Evolutionary conservation across 2,113 vertebrate genomes (phyloP), one percentile per base, ranked within the genome.

Genomic region (Phalacrocorax carbo): DNA sequence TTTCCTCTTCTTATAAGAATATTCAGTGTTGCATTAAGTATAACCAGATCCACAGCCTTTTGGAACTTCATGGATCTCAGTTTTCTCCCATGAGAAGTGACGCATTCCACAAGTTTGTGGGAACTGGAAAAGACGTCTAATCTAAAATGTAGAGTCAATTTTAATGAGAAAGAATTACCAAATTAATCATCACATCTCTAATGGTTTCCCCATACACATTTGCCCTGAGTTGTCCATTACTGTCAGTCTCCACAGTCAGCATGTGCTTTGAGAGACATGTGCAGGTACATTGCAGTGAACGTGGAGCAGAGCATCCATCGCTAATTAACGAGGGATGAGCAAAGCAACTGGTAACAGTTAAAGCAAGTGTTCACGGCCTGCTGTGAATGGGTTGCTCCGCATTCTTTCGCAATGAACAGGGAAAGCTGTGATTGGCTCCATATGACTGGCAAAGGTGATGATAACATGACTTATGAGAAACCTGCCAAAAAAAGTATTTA

Each of bases 391-490:
- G 49, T 44, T 62, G 48, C 52, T 88, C 91, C 85, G 75, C 82
- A 61, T 95, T 93, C 86, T 88, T 94, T 68, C 55, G 79, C 89
- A 95, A 86, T 64, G 70, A 88, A 85, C 70, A 85, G 68, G 51
- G 92, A 95, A 93, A 95, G 85, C 90, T 66, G 38, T 87, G 85
- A 96, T 94, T 92, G 78, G 91, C 94, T 97, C 92, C 94, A 95
- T 93, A 95, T 82, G 95, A 96, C 62, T 32, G 30, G 65, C 94
- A 94, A 96, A 94, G 90, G 96, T 90, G 97, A 95, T 42, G 86
- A 98, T 80, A 96, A 82, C n/a, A 68, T 96, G 96, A 97, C 95
- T 97, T 97, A 97, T 5, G 77, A 93, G 51, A 71, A 82, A 76
- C 27, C 82, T 71, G 83, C 87, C 72, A 48, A 51, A 30, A 54